Conservation (phyloP, 2,797 vertebrate genomes). For the Nannoperca obscura region DNA sequence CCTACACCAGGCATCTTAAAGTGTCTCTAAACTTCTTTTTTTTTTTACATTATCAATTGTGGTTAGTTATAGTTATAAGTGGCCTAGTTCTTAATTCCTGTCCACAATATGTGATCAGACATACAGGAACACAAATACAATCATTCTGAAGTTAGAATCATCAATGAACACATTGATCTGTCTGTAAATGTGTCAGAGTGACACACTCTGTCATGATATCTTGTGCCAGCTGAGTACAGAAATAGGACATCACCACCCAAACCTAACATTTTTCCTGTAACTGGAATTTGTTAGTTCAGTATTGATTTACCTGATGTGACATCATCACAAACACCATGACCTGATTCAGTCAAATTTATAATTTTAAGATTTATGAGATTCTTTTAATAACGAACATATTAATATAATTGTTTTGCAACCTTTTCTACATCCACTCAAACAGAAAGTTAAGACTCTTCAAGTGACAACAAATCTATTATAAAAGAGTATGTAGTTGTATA, state of each 20-base stretch:
- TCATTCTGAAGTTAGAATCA: background rate
- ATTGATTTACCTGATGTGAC: background rate
- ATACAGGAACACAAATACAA: background rate
- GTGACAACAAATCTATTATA: no score
- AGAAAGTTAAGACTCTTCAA: background rate
- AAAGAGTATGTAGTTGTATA: background rate
- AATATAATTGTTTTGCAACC: background rate
- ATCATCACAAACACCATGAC: background rate
- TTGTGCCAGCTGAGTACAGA: constrained; percentile 64
- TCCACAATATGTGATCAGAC: background rate
- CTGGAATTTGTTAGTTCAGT: background rate
- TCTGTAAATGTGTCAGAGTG: background rate
- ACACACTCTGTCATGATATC: constrained; percentile 24
- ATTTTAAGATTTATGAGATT: background rate
- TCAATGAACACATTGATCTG: background rate
- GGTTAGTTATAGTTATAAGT: background rate
- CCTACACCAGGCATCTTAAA: background rate
- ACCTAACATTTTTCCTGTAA: constrained; percentile 14
- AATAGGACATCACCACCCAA: constrained; percentile 58
- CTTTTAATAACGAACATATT: background rate
- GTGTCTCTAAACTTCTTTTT: background rate
- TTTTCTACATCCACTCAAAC: background rate
- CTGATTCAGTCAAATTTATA: background rate
- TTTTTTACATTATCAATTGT: background rate
- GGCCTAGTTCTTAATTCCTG: background rate